Percentiles rank a stretch among this genome's conserved stretches.
phyloP scores from a whole-genome alignment of 2,113 vertebrate species.

The Trinectes maculatus region DNA sequence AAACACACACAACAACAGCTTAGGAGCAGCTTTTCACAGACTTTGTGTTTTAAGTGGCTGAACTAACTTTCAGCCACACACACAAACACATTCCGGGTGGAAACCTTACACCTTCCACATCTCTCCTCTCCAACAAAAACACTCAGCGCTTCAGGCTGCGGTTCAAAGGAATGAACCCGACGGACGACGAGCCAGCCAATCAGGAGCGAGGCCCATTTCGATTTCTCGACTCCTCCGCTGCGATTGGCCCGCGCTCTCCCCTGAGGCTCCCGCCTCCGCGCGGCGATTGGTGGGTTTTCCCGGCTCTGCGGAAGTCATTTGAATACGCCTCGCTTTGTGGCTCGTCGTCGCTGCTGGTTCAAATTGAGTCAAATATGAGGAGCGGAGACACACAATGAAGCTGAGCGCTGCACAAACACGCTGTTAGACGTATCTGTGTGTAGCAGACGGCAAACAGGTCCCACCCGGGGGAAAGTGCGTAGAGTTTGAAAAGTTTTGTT shows the following conservation, averaged over 20 bases:
- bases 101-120: slow-evolving; percentile 74
- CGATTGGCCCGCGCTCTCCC: slow-evolving; percentile 59
- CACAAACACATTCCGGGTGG: slow-evolving; percentile 58
- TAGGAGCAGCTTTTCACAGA: neutral
- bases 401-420: slow-evolving; percentile 3
- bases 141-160: slow-evolving; percentile 19
- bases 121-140: slow-evolving; percentile 62
- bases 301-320: slow-evolving; percentile 74
- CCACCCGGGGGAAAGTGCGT: too few relatives aligned
- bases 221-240: slow-evolving; percentile 32
- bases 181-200: slow-evolving; percentile 67
- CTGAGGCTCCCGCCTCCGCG: slow-evolving; percentile 18
- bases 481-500: slow-evolving; percentile 8
- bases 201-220: slow-evolving; percentile 41
- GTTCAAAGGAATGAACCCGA: slow-evolving; percentile 39
- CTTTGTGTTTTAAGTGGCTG: slow-evolving; percentile 13
- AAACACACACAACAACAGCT: neutral
- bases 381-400: slow-evolving; percentile 53
- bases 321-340: slow-evolving; percentile 73
- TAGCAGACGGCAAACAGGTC: too few relatives aligned
- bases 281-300: slow-evolving; percentile 71
- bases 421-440: slow-evolving; percentile 24
- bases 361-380: slow-evolving; percentile 46
- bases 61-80: slow-evolving; percentile 11
- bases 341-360: slow-evolving; percentile 42